phyloP scores from a whole-genome alignment of 2,888 invertebrate genomes.

The Flexamia atlantica region DNA sequence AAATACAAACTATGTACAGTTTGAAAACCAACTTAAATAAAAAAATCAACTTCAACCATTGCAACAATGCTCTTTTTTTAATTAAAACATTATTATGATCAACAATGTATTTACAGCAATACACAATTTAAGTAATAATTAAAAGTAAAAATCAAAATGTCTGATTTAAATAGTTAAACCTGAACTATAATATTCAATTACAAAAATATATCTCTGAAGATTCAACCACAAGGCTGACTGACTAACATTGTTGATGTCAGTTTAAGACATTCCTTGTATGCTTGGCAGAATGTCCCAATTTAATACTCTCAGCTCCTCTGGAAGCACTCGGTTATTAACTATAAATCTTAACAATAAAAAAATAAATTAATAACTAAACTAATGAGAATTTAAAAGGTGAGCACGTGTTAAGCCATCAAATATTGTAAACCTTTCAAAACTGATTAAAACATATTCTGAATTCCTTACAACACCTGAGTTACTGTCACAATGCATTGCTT shows the following conservation, averaged over 20 bases:
- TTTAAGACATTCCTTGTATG: slow-evolving; percentile 12
- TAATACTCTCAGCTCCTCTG: neutral
- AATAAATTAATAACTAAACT: slow-evolving; percentile 5
- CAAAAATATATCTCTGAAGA: slow-evolving; percentile 36
- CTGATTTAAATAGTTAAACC: neutral
- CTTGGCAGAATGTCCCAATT: neutral
- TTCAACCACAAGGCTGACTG: slow-evolving; percentile 18
- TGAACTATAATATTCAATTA: neutral
- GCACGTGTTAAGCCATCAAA: neutral
- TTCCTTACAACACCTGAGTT: neutral
- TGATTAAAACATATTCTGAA: neutral
- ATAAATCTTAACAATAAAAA: neutral
- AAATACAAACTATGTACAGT: slow-evolving; percentile 15
- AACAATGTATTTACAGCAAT: neutral
- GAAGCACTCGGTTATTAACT: neutral
- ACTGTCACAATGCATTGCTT: neutral
- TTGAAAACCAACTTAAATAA: neutral
- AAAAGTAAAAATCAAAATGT: neutral
- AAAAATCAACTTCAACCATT: neutral
- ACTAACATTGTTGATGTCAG: slow-evolving; percentile 29
- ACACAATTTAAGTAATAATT: neutral
- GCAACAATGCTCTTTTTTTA: neutral
- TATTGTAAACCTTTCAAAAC: neutral
- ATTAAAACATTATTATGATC: neutral
- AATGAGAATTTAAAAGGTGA: neutral